Evolutionary conservation across 2,113 vertebrate species (phyloP).

Genomic region (Phalacrocorax brasilianus): DNA sequence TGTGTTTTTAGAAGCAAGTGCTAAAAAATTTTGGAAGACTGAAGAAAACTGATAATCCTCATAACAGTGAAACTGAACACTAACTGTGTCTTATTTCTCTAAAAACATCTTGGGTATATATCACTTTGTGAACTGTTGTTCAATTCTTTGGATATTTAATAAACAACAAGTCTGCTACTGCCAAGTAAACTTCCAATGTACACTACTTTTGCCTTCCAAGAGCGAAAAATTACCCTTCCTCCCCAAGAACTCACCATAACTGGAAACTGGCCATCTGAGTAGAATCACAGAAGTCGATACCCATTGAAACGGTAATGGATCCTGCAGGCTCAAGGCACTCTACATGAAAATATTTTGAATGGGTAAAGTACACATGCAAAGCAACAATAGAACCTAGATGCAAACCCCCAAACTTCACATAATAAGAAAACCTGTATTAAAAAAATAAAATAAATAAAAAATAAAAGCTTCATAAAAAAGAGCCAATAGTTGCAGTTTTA

Average conservation of each 20-base stretch:
- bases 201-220: not conserved
- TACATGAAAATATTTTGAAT: slow-evolving; percentile 74
- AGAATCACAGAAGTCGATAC: slow-evolving; percentile 96
- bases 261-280: slow-evolving; percentile 94
- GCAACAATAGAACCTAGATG: not conserved
- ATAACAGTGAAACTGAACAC: not conserved
- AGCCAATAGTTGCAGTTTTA: not conserved
- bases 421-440: not conserved
- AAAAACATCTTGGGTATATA: not conserved
- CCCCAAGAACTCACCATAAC: slow-evolving; percentile 85
- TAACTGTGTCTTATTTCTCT: not conserved
- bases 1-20: not conserved
- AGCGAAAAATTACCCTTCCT: not conserved
- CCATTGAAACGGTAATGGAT: slow-evolving; percentile 87
- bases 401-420: not conserved
- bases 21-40: not conserved
- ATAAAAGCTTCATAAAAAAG: not conserved
- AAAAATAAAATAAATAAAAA: not conserved
- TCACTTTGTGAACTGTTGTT: not conserved
- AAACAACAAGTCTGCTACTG: not conserved
- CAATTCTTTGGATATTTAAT: not conserved
- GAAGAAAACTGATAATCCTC: not conserved
- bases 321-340: slow-evolving; percentile 86
- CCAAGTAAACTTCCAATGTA: not conserved
- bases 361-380: not conserved